Evolutionary conservation across 1,140 invertebrate species (phyloP), one percentile per base, ranked within the genome.

Genomic region (Mizuhopecten yessoensis): DNA sequence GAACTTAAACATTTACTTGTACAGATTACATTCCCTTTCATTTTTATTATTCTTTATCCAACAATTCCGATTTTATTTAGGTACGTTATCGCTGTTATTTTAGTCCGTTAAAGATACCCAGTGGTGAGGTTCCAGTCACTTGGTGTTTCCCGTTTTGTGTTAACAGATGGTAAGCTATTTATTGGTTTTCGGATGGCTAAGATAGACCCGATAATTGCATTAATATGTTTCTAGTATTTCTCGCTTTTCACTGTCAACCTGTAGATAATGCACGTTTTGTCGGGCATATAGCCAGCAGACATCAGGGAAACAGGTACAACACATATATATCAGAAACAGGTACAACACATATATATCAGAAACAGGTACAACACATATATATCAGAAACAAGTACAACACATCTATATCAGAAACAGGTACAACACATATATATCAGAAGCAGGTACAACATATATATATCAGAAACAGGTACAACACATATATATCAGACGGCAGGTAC

Each of bases 101-200:
- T 17, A 20, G 45, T 13, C 45, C 2, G 45, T 49, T 49, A 75
- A n/a, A 29, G 13, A 5, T 39, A 39, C n/a, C n/a, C 23, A 75
- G n/a, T n/a, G n/a, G 3, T 75, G n/a, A n/a, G 23, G 2, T n/a
- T 75, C n/a, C 57, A 7, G 13, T 7, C 5, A 13, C 36, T 75
- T n/a, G 11, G 23, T 29, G 57, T 10, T 7, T 5, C 36, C 36
- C 13, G 45, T 15, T 49, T 20, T 49, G 10, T 49, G 45, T 75
- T 75, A 75, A 75, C 57, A 75, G 57, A 75, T 29, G 57, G 57
- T n/a, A 45, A 75, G 29, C 57, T 75, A 75, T 75, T 75, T 75
- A 75, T 75, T 75, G 57, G 23, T 75, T 75, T 75, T 75, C 17
- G 29, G 23, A 17, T 17, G n/a, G 57, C 5, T n/a, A n/a, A 75